A percentile compares a stretch with the other conserved stretches of the same genome.
Evolutionary conservation across 2,797 vertebrate species (phyloP).

Genomic region (Catostomus latipinnis): DNA sequence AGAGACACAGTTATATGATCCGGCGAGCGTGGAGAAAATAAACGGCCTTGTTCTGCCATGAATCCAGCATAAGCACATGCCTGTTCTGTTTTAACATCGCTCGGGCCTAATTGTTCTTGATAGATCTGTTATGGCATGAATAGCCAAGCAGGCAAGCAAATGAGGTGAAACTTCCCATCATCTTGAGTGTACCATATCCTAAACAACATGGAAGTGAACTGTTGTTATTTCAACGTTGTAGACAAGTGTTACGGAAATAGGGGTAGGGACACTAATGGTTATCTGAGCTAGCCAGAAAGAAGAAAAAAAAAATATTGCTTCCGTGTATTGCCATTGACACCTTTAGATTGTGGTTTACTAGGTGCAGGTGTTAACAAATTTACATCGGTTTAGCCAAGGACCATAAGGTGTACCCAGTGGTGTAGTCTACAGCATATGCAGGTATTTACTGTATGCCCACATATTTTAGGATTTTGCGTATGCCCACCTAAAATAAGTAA

Average conservation of each 20-base stretch:
- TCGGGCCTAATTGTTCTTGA: conserved; percentile 60
- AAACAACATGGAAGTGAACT: conserved; percentile 33
- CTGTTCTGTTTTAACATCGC: conserved; percentile 61
- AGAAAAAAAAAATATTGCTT: conserved; percentile 63
- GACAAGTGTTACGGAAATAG: conserved; percentile 31
- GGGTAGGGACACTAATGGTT: conserved; percentile 44
- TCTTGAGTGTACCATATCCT: conserved; percentile 35
- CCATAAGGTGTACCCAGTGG: conserved; percentile 53
- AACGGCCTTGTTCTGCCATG: conserved; percentile 60
- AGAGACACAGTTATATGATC: conserved; percentile 53
- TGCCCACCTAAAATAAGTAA: no score
- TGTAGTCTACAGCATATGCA: no score
- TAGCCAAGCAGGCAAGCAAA: conserved; percentile 40
- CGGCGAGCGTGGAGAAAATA: conserved; percentile 59
- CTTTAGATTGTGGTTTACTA: conserved; percentile 70
- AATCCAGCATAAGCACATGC: conserved; percentile 48
- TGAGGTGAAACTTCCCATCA: conserved; percentile 19
- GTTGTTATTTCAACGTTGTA: conserved; percentile 29
- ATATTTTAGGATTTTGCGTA: no score
- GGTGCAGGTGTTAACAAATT: conserved; percentile 74
- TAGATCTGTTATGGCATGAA: conserved; percentile 57
- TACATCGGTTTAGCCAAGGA: conserved; percentile 71
- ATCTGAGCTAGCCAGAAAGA: conserved; percentile 47
- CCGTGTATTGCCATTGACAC: conserved; percentile 65
- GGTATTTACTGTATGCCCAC: no score